These are phyloP conservation scores for Boulengeromyrus knoepffleri DNA, from an alignment of 2,113 vertebrate species.

Conservation along the genomic window DNA sequence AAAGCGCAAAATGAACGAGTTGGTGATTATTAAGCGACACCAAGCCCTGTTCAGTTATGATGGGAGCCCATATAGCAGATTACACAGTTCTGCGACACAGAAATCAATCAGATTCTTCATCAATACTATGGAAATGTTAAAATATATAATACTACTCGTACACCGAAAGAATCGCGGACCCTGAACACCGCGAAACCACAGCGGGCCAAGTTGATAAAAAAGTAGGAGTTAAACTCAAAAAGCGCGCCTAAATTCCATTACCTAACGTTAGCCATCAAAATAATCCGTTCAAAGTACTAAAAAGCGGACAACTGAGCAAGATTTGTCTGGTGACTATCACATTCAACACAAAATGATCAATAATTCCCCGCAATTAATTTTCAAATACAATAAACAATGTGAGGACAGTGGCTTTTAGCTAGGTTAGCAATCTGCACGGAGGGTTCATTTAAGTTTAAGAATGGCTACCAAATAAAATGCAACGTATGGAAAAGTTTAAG, in stretches of 20 bases:
- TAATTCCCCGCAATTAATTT: background rate
- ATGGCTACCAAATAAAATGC: background rate
- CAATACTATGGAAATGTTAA: background rate
- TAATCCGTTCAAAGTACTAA: background rate
- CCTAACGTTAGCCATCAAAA: background rate
- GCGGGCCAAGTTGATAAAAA: background rate
- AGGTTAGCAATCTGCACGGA: background rate
- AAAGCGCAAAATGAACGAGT: background rate
- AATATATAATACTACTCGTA: background rate
- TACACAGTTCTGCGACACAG: background rate
- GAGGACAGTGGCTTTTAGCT: background rate
- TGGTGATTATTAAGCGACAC: background rate
- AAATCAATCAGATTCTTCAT: background rate
- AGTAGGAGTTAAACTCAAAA: conserved; percentile 5
- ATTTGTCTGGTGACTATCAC: background rate
- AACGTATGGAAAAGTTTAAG: background rate
- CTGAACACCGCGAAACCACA: background rate
- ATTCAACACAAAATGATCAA: background rate
- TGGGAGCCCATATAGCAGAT: background rate
- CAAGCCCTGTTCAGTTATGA: background rate
- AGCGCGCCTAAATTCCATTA: background rate
- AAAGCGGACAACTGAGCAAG: background rate
- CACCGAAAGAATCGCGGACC: background rate
- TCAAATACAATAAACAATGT: background rate
- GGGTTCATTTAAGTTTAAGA: conserved; percentile 18